Evolutionary conservation across 2,113 vertebrate genomes (phyloP), one percentile per base, ranked within the genome.

Genomic region (Trematomus loennbergii): DNA sequence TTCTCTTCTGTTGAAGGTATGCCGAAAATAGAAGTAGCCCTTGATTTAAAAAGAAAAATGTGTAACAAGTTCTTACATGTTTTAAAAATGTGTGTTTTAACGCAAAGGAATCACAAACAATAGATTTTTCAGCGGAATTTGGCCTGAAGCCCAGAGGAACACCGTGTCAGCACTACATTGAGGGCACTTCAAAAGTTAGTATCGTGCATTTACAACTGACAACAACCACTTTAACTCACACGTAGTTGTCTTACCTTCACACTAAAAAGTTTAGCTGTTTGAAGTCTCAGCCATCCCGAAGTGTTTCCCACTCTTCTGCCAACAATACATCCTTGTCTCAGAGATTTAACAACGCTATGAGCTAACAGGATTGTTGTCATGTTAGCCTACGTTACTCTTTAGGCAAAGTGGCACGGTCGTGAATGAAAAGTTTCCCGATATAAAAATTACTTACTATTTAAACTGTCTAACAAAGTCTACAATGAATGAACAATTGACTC

Each of bases 351-450:
- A 54, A 95, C 87, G 89, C 94, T 95, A 91, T 78, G 96, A 78
- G 94, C 96, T 76, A 95, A 93, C 89, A 97, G 91, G 86, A 98
- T 96, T 88, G 94, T 96, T 79, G 94, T 95, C 97, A 97, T 97
- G 13, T 86, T 92, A 74, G 13, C 58, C 9, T 36, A 3, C 69
- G 49, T 52, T 15, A 45, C 15, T 48, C 45, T 50, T 17, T 61
- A 3, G 4, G 29, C 15, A 5, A 79, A 25, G 50, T 7, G 4
- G 54, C n/a, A 9, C 48, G 3, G 18, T 22, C 18, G 11, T n/a
- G 48, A 9, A 18, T 50, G 52, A 53, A n/a, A 45, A 9, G 50
- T 43, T 55, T 11, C 12, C 9, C 3, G 25, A 12, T 45, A 33
- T 36, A 1, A 50, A 16, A 61, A 50, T 3, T 0, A 36, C 5